Base-by-base conservation (phyloP, 2,797 vertebrate genomes). In the Sebastes hopkinsi region DNA sequence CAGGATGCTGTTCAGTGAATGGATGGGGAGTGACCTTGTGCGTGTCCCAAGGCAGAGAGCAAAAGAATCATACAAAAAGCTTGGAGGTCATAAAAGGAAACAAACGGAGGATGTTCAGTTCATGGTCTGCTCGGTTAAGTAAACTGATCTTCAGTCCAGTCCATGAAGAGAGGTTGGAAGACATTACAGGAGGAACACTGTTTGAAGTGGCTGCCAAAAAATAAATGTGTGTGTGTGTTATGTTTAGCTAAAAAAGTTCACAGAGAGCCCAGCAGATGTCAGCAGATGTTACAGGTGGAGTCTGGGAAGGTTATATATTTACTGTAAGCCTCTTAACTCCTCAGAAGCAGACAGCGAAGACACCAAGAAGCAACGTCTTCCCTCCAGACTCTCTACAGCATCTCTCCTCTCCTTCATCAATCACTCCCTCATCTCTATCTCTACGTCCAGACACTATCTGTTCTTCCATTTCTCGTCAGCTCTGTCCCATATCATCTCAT, bases 201-300 rank as follows among this genome's bases (percentile, higher is more conserved):
- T 66, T 62, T 58, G 22, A 67, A 60, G 25, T 65, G 20, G 9
- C 46, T 61, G 55, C 67, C 54, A 81, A 61, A 60, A 34, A 32
- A 22, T 6, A 6, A 18, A 38, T 23, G 2, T n/a, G 13, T 68
- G 11, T 67, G 11, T 52, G 65, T 11, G 29, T 12, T 18, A 2
- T 0, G 10, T 30, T 59, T 46, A 56, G 3, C 36, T 72, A 9
- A 61, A 64, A 64, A 54, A 56, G 65, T 88, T 77, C 78, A 65
- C 66, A 71, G 34, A 65, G 8, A n/a, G 58, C 81, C 92, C 93
- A 90, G 85, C 80, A 94, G 92, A 80, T 92, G 92, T 89, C 93
- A 93, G 91, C 77, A 88, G 85, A 88, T 80, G 67, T 79, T 23
- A 59, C 38, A 76, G 64, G 54, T 58, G 52, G 42, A 62, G 60